Evolutionary conservation across 2,888 invertebrate genomes (phyloP).

Genomic region (Cyrtodaria siliqua): DNA sequence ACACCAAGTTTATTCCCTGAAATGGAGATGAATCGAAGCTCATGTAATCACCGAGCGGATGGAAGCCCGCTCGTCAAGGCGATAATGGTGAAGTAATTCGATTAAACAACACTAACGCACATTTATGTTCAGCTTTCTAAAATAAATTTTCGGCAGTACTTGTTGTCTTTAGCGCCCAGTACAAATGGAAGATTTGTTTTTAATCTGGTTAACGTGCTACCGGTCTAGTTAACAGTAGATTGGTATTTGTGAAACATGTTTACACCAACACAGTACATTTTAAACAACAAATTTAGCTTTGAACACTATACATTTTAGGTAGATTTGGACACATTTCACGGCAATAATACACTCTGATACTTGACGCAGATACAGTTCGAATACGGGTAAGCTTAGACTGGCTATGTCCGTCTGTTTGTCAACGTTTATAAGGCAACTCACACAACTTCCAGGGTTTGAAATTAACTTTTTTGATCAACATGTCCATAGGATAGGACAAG

Average conservation of each 20-base stretch:
- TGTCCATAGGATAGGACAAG: too few species aligned
- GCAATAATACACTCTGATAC: too few species aligned
- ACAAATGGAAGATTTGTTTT: slow-evolving; percentile 40
- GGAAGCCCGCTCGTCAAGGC: slow-evolving; percentile 46
- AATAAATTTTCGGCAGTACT: slow-evolving; percentile 48
- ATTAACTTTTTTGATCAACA: too few species aligned
- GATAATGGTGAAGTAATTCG: slow-evolving; percentile 58
- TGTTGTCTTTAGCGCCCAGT: slow-evolving; percentile 50
- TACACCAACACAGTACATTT: too few species aligned
- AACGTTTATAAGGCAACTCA: too few species aligned
- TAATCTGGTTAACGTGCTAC: slow-evolving; percentile 37
- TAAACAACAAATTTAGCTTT: too few species aligned
- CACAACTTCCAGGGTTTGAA: too few species aligned
- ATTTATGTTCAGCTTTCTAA: slow-evolving; percentile 50
- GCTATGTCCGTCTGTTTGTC: too few species aligned
- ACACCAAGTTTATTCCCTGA: slow-evolving; percentile 54
- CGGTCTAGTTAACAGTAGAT: slow-evolving; percentile 33
- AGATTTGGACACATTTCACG: too few species aligned
- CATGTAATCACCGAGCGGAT: slow-evolving; percentile 48
- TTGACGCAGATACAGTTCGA: too few species aligned
- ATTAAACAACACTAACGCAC: slow-evolving; percentile 52
- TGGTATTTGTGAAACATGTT: not conserved
- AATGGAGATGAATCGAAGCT: slow-evolving; percentile 59
- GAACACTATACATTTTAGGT: too few species aligned
- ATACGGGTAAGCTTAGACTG: too few species aligned